Evolutionary conservation across 2,113 vertebrate genomes (phyloP), one percentile per base, ranked within the genome.

Genomic region (Pongo abelii): DNA sequence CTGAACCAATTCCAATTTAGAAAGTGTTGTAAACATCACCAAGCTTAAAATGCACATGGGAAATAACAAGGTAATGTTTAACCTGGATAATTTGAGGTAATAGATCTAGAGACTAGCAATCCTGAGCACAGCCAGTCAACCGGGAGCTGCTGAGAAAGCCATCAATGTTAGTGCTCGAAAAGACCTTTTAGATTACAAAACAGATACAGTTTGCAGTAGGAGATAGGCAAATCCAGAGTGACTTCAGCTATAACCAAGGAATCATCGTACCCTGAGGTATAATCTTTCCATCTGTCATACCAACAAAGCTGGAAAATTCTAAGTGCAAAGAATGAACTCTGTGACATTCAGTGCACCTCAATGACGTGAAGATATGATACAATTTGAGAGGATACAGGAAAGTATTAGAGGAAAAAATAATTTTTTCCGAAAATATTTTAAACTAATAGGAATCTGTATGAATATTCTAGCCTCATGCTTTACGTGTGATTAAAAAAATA

Each of bases 51-150:
- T n/a, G 61, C 48, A 59, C 86, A 20, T 1, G 43, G 94, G 89
- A 97, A 97, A 94, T 93, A 86, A 86, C 22, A 52, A 92, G 81
- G 70, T 75, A 40, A 61, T 10, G 3, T 70, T 96, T 55, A 96
- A 69, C 77, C 38, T 48, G 86, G 72, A 8, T 93, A 84, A 86
- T 86, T 85, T 1, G 3, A 86, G 27, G 89, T 84, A 84, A 97
- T 43, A 70, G 79, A 74, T 69, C 35, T 43, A 2, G 57, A 90
- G 35, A 94, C 72, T n/a, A 74, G 85, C 84, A 59, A 43, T 69
- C 7, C 11, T 0, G 16, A 38, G 77, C 74, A 8, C 46, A 64
- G n/a, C 23, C 43, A 17, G 52, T 57, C 69, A 46, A 77, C n/a
- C 22, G 55, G 80, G 72, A 50, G n/a, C 87, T n/a, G 14, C 69